Base-by-base conservation (phyloP, 2,888 invertebrate genomes). In the Heliconius ethilla region DNA sequence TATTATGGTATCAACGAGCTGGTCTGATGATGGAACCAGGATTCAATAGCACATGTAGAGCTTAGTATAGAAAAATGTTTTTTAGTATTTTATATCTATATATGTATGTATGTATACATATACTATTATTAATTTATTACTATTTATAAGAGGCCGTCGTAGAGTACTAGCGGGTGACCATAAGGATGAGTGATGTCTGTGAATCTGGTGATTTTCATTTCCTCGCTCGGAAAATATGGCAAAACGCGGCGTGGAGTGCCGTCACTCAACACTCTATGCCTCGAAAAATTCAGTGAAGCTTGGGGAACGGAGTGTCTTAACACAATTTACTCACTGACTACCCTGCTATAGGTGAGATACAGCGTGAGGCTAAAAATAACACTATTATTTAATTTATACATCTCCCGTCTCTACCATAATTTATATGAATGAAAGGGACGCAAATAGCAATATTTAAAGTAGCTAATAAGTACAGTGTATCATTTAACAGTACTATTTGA, bases 401-500 rank as follows among this genome's bases (percentile, higher is more conserved):
- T 29, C 3, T 66, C 29, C 29, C 29, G 18, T 66, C 65, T 66
- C 65, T 66, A 22, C 27, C 33, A 66, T 29, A 15, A 51, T 40
- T 18, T 25, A 27, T 5, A 45, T 18, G 22, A 27, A 10, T 6
- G 45, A 51, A 29, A n/a, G 29, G 51, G 18, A 70, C 11, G 13
- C 4, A 9, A 29, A 10, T 55, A 55, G 51, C 18, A n/a, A n/a
- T 13, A 40, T 40, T 13, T 37, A 45, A 29, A 55, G 27, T 11
- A 59, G 33, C 3, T 37, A n/a, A 33, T 33, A 33, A 37, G 25
- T n/a, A 59, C 25, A 11, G 33, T 7, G 7, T 37, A 59, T 40
- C 69, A 69, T 59, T 72, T 72, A 55, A 33, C 55, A 55, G n/a
- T 33, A 72, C 25, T 11, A 72, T 72, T 72, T 59, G 59, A 33